A percentile compares a stretch with the other conserved stretches of the same genome.
These are phyloP conservation scores for Liopterus haemorrhoidalis DNA, from an alignment of 2,888 invertebrate genomes.

Conservation along the genomic window DNA sequence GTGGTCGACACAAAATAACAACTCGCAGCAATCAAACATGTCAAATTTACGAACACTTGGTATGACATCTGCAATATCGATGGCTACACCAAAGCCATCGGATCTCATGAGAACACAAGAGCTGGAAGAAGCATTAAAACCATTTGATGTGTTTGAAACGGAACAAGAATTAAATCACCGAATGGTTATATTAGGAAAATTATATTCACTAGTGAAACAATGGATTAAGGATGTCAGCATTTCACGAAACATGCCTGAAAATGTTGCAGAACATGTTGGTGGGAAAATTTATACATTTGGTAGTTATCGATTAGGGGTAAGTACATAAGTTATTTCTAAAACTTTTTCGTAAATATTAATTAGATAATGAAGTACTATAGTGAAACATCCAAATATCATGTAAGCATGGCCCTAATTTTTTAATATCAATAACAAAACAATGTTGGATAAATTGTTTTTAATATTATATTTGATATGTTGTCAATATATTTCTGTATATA, in stretches of 20 bases:
- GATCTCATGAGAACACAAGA: conserved; percentile 72
- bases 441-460: no score
- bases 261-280: conserved; percentile 83
- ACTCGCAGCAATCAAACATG: conserved; percentile 49
- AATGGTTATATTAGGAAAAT: conserved; percentile 74
- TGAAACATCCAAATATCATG: conserved; percentile 6
- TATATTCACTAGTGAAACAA: conserved; percentile 85
- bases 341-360: background rate
- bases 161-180: conserved; percentile 86
- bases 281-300: conserved; percentile 99
- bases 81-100: conserved; percentile 73
- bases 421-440: no score
- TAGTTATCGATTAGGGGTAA: conserved; percentile 85
- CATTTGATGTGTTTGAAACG: conserved; percentile 85
- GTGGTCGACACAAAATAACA: conserved; percentile 51
- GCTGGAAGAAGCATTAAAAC: conserved; percentile 70
- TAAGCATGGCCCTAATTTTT: background rate
- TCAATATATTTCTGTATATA: no score
- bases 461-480: no score
- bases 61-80: conserved; percentile 91
- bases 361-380: background rate
- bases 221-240: conserved; percentile 91
- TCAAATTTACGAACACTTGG: conserved; percentile 66
- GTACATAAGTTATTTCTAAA: no score
- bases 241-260: conserved; percentile 86